phyloP scores from a whole-genome alignment of 2,888 invertebrate species.

The Meghimatium bilineatum region DNA sequence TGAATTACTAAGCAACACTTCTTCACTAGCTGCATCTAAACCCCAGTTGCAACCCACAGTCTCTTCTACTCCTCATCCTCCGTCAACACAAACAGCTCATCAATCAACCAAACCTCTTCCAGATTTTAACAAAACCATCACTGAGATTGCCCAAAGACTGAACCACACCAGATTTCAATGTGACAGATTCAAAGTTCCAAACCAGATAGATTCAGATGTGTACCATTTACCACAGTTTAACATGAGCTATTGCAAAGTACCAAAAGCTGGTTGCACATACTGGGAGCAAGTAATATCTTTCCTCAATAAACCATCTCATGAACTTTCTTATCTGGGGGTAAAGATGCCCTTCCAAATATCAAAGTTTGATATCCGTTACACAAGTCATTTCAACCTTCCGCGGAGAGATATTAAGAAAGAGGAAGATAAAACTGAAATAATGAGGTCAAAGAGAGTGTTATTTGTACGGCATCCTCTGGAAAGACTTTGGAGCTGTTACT shows the following conservation, averaged over 20 bases:
- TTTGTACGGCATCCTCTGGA: slow-evolving; percentile 46
- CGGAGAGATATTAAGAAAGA: slow-evolving; percentile 18
- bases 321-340: slow-evolving; percentile 37
- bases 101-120: slow-evolving; percentile 28
- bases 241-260: slow-evolving; percentile 45
- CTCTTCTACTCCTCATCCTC: neutral
- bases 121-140: slow-evolving; percentile 20
- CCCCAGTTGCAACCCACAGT: neutral
- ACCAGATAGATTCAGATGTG: slow-evolving; percentile 37
- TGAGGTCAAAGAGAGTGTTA: slow-evolving; percentile 26
- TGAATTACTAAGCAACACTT: neutral
- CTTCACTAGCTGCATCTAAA: neutral
- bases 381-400: slow-evolving; percentile 47
- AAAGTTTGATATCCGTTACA: slow-evolving; percentile 47
- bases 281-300: slow-evolving; percentile 46
- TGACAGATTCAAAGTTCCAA: slow-evolving; percentile 37
- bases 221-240: slow-evolving; percentile 34
- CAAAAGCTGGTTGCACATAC: slow-evolving; percentile 43
- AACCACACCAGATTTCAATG: slow-evolving; percentile 30
- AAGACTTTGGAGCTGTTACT: slow-evolving; percentile 43
- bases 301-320: slow-evolving; percentile 24
- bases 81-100: neutral
- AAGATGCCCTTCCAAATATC: slow-evolving; percentile 47
- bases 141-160: slow-evolving; percentile 15
- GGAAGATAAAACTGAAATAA: slow-evolving; percentile 21